Evolutionary conservation across 1,140 invertebrate genomes (phyloP).

Genomic region (Drosophila pandora): DNA sequence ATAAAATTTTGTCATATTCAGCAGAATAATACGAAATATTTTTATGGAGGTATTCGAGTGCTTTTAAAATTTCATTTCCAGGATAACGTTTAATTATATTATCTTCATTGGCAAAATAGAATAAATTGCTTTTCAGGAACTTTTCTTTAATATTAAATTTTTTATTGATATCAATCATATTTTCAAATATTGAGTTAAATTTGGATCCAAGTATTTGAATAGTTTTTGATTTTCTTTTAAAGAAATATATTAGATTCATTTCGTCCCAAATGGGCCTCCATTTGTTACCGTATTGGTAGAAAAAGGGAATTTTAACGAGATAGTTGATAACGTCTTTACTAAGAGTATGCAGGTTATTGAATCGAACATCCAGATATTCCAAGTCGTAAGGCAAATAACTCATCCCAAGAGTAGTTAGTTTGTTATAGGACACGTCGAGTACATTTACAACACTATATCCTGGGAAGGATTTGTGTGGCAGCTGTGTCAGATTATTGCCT

Average conservation of each 20-base stretch:
- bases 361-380: conserved; percentile 12
- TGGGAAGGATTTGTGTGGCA: background rate
- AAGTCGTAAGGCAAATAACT: background rate
- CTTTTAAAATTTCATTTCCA: too few species aligned
- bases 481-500: background rate
- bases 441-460: conserved; percentile 5
- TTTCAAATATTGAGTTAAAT: conserved; percentile 6
- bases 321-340: background rate
- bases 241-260: background rate
- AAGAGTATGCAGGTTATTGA: conserved; percentile 6
- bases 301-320: background rate
- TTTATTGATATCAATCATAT: background rate
- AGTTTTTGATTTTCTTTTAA: background rate
- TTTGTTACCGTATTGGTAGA: conserved; percentile 15
- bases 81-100: background rate
- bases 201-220: background rate
- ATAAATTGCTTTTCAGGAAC: background rate
- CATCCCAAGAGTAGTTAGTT: background rate
- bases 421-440: conserved; percentile 15
- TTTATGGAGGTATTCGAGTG: background rate
- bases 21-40: background rate
- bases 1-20: background rate
- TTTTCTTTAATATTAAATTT: background rate
- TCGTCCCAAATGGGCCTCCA: conserved; percentile 18
- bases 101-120: conserved; percentile 7